Base-by-base conservation (phyloP, 2,797 vertebrate genomes). In the Acanthurus lineatus region DNA sequence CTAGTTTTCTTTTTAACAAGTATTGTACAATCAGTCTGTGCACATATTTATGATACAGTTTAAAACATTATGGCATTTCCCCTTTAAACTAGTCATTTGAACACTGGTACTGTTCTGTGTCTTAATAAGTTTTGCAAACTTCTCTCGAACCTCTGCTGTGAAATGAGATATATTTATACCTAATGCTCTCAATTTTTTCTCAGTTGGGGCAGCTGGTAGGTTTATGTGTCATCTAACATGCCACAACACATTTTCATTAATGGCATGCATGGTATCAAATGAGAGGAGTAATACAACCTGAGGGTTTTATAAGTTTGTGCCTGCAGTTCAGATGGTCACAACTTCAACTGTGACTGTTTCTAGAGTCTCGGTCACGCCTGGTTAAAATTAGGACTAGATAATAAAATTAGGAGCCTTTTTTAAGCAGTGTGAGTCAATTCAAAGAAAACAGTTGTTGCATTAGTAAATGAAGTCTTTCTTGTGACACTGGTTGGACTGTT, bases 151-250 rank as follows among this genome's bases (percentile, higher is more conserved):
- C 6, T 63, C 15, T 62, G 44, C 11, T 61, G 32, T 25, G 38
- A 51, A 22, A 17, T 44, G 40, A 59, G 20, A 60, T 42, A n/a
- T 11, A 10, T 22, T 58, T 6, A 0, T 16, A 15, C 15, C 25
- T 0, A 17, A 28, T 49, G 38, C 73, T 73, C 28, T 60, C 9
- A 22, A 2, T 57, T 32, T 25, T 63, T 22, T n/a, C 5, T 71
- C 32, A 45, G 16, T 17, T 60, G 38, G 49, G 25, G 47, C 2
- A n/a, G 6, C 6, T 4, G 9, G 20, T 45, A 1, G 5, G 35
- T 49, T 73, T 73, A 56, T 60, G 38, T 17, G 6, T 49, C 22
- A 40, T 74, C 19, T 52, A 64, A 61, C 53, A 40, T 68, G 42
- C 8, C 51, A 32, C 9, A 12, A 16, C 5, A 11, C 8, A 22